Evolutionary conservation across 2,888 invertebrate genomes (phyloP).

Genomic region (Dicranocentrus wangi): DNA sequence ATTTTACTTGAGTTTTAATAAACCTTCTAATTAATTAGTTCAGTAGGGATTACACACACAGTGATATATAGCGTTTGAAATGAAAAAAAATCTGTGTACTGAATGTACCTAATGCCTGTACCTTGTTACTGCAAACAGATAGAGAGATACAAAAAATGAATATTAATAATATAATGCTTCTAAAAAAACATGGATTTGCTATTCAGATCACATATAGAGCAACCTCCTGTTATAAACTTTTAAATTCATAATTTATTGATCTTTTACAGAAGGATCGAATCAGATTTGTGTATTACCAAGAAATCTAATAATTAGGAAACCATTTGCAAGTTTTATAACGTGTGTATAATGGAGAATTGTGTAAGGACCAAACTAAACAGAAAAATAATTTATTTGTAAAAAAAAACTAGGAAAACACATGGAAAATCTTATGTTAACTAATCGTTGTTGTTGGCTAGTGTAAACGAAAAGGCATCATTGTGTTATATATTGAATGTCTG

Average conservation of each 20-base stretch:
- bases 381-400: conserved; percentile 23
- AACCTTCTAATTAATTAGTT: conserved; percentile 6
- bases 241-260: too few relatives aligned
- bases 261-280: too few relatives aligned
- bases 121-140: neutral
- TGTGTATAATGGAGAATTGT: too few relatives aligned
- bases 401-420: neutral
- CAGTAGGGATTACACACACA: neutral
- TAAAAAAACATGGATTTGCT: too few relatives aligned
- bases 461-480: neutral
- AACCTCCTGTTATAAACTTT: too few relatives aligned
- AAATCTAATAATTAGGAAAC: too few relatives aligned
- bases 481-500: conserved; percentile 1
- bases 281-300: too few relatives aligned
- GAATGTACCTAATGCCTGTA: neutral
- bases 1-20: neutral
- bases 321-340: too few relatives aligned
- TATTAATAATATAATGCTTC: too few relatives aligned
- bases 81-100: neutral
- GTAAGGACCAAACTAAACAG: too few relatives aligned
- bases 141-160: too few relatives aligned
- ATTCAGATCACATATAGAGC: too few relatives aligned
- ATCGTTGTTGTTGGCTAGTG: neutral
- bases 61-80: neutral
- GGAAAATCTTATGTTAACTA: neutral